Percentiles rank a stretch among this genome's conserved stretches.
phyloP scores from a whole-genome alignment of 1,140 invertebrate genomes.

The Diachasma alloeum region DNA sequence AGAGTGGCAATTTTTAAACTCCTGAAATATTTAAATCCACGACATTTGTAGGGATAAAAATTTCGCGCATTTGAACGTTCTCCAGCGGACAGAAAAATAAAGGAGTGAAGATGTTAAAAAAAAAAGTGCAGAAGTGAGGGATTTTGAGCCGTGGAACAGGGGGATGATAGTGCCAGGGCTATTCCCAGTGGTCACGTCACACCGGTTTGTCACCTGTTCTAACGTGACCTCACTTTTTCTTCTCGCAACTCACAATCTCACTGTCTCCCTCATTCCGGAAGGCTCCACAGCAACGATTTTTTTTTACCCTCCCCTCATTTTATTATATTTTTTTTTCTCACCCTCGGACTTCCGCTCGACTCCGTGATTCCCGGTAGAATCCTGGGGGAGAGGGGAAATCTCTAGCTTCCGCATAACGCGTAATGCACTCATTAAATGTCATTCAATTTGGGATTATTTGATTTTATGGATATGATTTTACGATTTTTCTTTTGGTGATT shows the following conservation, averaged over 20 bases:
- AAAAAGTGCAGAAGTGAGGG: slow-evolving; percentile 19
- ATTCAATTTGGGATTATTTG: neutral
- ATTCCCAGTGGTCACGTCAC: slow-evolving; percentile 43
- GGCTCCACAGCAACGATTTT: neutral
- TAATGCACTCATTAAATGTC: neutral
- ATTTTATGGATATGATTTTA: neutral
- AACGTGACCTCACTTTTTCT: slow-evolving; percentile 37
- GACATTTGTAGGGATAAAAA: slow-evolving; percentile 3
- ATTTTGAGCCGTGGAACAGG: slow-evolving; percentile 7
- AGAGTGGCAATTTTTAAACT: neutral
- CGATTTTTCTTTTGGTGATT: too few relatives aligned
- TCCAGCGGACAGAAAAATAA: neutral
- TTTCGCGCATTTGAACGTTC: neutral
- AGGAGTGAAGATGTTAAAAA: neutral
- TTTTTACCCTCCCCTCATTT: neutral
- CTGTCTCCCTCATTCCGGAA: neutral
- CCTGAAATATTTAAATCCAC: neutral
- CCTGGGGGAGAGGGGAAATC: neutral
- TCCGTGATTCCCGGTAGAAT: neutral
- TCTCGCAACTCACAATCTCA: slow-evolving; percentile 13
- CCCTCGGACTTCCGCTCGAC: neutral
- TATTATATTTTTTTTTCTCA: neutral
- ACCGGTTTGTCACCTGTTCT: slow-evolving; percentile 43
- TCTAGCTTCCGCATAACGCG: neutral
- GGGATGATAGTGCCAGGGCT: slow-evolving; percentile 18